phyloP scores from a whole-genome alignment of 2,888 invertebrate species.

The Pheosia gnoma region DNA sequence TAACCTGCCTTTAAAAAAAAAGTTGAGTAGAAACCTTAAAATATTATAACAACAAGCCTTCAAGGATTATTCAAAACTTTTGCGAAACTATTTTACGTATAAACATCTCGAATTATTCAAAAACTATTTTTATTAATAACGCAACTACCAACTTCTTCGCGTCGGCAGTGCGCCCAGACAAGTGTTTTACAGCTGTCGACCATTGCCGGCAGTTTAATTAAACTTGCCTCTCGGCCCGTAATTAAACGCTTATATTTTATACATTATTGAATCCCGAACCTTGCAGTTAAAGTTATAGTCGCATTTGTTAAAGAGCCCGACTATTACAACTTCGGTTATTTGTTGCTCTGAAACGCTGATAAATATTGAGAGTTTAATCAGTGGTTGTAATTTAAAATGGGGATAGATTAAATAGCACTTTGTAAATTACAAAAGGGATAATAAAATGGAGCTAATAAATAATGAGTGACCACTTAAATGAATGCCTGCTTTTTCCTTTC shows the following conservation, averaged over 20 bases:
- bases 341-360: constrained; percentile 16
- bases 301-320: constrained; percentile 7
- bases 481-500: too few species aligned
- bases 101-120: not conserved
- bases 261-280: constrained; percentile 24
- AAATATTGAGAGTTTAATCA: constrained; percentile 4
- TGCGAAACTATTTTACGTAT: not conserved
- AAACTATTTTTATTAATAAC: constrained; percentile 1
- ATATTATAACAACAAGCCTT: too few species aligned
- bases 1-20: too few species aligned
- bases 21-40: too few species aligned
- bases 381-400: constrained; percentile 5
- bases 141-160: constrained; percentile 14
- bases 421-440: constrained; percentile 2
- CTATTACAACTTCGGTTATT: constrained; percentile 1
- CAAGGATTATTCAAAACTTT: too few species aligned
- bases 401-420: constrained; percentile 4
- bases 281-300: constrained; percentile 11
- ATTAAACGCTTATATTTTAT: constrained; percentile 42
- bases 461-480: too few species aligned
- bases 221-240: constrained; percentile 28
- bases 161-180: constrained; percentile 15
- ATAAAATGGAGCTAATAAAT: not conserved
- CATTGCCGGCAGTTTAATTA: constrained; percentile 38
- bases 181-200: constrained; percentile 46